Evolutionary conservation across 23 tunicate genomes (phyloP).

Genomic region (Styela plicata): DNA sequence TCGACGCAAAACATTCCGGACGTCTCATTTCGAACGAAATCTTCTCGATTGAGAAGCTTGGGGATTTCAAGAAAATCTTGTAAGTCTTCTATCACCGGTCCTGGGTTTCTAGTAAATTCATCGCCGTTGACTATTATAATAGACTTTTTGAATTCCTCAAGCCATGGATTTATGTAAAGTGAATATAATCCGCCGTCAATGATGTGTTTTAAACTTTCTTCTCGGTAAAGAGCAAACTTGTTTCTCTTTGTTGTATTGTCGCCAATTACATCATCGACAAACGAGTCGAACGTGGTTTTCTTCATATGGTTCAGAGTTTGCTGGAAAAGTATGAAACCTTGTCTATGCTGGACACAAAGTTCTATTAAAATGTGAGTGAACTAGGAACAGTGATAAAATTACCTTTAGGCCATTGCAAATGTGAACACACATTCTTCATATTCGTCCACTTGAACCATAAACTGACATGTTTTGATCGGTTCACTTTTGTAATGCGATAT

Average conservation of each 20-base stretch:
- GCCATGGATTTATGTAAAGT: neutral
- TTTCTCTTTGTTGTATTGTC: neutral
- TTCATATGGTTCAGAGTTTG: neutral
- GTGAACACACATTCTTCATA: too few relatives aligned
- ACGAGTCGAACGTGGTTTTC: neutral
- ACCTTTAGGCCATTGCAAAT: too few relatives aligned
- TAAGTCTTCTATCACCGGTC: neutral
- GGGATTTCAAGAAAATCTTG: neutral
- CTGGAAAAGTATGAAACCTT: too few relatives aligned
- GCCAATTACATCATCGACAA: neutral
- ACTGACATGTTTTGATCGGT: too few relatives aligned
- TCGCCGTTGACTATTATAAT: neutral
- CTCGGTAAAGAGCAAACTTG: neutral
- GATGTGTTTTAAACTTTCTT: neutral
- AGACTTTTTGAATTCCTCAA: neutral
- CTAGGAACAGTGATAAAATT: too few relatives aligned
- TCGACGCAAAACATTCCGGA: neutral
- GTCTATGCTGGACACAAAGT: too few relatives aligned
- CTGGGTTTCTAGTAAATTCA: neutral
- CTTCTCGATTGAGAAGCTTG: neutral
- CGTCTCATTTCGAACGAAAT: neutral
- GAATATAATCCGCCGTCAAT: neutral
- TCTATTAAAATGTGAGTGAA: too few relatives aligned
- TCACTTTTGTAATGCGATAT: too few relatives aligned
- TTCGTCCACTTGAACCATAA: too few relatives aligned